Evolutionary conservation across 2,888 invertebrate species (phyloP).

Genomic region (Troides aeacus): DNA sequence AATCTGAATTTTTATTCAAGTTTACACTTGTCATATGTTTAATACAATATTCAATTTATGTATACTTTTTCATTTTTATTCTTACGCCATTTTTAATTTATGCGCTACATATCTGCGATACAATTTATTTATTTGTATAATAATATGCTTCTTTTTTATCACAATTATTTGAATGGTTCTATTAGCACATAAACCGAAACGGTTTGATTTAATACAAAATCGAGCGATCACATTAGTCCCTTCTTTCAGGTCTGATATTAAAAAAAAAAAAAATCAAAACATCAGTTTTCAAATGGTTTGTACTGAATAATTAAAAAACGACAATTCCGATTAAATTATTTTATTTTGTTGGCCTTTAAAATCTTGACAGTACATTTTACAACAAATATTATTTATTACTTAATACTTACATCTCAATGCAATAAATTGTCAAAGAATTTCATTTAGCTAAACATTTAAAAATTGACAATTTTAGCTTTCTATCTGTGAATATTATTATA

Average conservation of each 20-base stretch:
- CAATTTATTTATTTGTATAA: too few species aligned
- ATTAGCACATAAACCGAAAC: too few species aligned
- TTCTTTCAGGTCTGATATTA: too few species aligned
- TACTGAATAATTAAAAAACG: conserved; percentile 12
- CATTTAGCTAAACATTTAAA: conserved; percentile 70
- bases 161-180: too few species aligned
- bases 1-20: not conserved
- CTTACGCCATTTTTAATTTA: too few species aligned
- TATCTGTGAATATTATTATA: conserved; percentile 39
- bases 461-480: conserved; percentile 72
- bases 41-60: too few species aligned
- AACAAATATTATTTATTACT: conserved; percentile 64
- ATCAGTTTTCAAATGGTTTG: not conserved
- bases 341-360: conserved; percentile 76
- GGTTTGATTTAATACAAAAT: too few species aligned
- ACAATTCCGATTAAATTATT: conserved; percentile 52
- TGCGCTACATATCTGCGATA: too few species aligned
- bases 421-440: conserved; percentile 60
- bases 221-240: too few species aligned
- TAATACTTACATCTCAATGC: conserved; percentile 65
- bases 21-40: not conserved
- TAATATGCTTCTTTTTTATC: too few species aligned
- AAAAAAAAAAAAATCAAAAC: too few species aligned
- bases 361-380: conserved; percentile 74
- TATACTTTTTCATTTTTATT: too few species aligned